Conservation (phyloP, 2,113 vertebrate species). For the Haemorhous mexicanus region DNA sequence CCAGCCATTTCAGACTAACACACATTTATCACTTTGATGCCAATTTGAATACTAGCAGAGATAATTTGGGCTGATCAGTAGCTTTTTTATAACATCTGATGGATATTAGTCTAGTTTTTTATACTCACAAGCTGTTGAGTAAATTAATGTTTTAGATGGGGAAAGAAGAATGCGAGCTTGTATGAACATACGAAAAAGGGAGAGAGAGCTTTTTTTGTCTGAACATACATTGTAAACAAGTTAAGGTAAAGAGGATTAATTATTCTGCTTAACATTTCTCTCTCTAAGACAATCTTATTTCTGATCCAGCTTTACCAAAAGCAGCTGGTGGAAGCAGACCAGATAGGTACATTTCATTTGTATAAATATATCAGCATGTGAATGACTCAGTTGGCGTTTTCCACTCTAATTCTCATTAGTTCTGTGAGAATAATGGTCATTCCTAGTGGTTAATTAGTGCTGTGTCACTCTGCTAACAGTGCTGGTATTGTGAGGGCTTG, state of each 20-base stretch:
- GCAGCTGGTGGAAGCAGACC: neutral
- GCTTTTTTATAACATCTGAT: neutral
- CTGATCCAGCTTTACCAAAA: neutral
- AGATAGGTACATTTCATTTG: neutral
- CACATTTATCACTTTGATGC: neutral
- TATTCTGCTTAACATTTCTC: neutral
- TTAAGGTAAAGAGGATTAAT: neutral
- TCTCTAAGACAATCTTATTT: neutral
- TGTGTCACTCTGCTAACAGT: neutral
- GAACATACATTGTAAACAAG: neutral
- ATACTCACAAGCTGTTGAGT: neutral
- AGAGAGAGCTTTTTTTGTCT: neutral
- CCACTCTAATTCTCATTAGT: neutral
- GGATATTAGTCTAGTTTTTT: neutral
- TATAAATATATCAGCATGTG: neutral
- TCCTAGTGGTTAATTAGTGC: neutral
- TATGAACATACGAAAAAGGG: neutral
- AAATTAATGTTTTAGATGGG: neutral
- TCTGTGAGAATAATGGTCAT: neutral
- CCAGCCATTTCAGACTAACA: neutral
- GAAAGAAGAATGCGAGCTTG: neutral
- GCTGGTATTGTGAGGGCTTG: neutral
- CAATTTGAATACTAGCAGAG: neutral
- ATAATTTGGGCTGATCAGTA: neutral
- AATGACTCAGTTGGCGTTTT: neutral